Base-by-base conservation (phyloP, 2,113 vertebrate species). In the Hypanus sabinus region DNA sequence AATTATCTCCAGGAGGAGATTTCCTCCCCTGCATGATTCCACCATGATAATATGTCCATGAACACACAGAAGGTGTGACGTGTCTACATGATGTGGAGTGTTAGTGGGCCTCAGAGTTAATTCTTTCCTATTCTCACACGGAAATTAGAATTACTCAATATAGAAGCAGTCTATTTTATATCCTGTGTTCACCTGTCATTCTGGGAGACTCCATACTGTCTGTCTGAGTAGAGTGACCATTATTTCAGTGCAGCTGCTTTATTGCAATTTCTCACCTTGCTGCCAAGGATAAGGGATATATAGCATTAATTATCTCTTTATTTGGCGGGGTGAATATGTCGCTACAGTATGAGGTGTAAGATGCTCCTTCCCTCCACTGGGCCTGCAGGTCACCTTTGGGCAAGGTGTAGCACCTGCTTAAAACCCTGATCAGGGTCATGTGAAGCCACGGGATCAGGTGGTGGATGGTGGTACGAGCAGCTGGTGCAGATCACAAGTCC, bases 231-330 rank as follows among this genome's bases (percentile, higher is more conserved):
- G 33, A 20, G 7, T 65, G 85, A 60, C 85, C 85, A 36, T 90
- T n/a, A 65, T 65, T 33, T 90, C 33, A 33, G 60, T 18, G 60
- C 85, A 33, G 85, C 30, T 65, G 60, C 33, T 68, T 90, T 16
- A 65, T 65, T 22, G 85, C 60, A 33, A 14, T 33, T 33, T 62
- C 85, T 90, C n/a, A 90, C 57, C 62, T 60, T 68, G 62, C 60
- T 90, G 85, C 85, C 62, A 68, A 33, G 85, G 85, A 90, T 18
- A 0, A 20, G 71, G 30, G 85, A 68, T 90, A 90, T 33, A 65
- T 90, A 65, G 60, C 85, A 65, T 18, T 90, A 90, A 68, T 90
- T 90, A 65, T 90, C 65, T 90, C 30, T 90, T 60, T 90, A 46
- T 46, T 46, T 46, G 46, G 46, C 46, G 46, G 46, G 46, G 46